These are phyloP conservation scores for Echinops telfairi DNA, from an alignment of 2,113 vertebrate genomes.

Conservation along the genomic window DNA sequence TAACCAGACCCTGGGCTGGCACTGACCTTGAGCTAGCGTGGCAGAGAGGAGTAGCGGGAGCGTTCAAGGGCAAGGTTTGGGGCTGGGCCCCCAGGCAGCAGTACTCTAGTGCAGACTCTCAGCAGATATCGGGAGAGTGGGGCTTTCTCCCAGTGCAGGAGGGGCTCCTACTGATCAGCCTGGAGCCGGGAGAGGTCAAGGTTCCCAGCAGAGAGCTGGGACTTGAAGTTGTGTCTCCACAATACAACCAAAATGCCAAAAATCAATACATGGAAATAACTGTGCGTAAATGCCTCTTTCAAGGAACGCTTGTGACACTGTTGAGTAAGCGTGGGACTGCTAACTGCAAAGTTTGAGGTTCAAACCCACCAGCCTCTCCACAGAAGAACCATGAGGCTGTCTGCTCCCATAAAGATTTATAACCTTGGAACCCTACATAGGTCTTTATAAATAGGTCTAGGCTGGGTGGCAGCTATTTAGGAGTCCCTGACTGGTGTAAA, in stretches of 20 bases:
- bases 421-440: too few species aligned
- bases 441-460: too few species aligned
- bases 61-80: not conserved
- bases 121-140: not conserved
- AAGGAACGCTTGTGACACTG: too few species aligned
- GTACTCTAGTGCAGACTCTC: not conserved
- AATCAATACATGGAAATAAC: not conserved
- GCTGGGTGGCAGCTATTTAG: too few species aligned
- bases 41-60: not conserved
- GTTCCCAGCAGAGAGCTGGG: not conserved
- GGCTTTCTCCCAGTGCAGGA: not conserved
- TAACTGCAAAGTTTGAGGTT: too few species aligned
- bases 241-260: not conserved
- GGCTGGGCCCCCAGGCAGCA: not conserved
- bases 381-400: too few species aligned
- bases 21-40: not conserved
- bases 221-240: not conserved
- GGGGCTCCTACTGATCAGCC: not conserved
- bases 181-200: not conserved
- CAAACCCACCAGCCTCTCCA: too few species aligned
- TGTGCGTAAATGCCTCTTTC: too few species aligned
- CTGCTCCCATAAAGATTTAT: too few species aligned
- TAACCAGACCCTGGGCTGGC: slow-evolving; percentile 36
- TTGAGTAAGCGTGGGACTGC: too few species aligned
- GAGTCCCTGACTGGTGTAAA: too few species aligned